A percentile compares a stretch with the other conserved stretches of the same genome.
Evolutionary conservation across 2,888 invertebrate genomes (phyloP).

Genomic region (Sialis fuliginosa): DNA sequence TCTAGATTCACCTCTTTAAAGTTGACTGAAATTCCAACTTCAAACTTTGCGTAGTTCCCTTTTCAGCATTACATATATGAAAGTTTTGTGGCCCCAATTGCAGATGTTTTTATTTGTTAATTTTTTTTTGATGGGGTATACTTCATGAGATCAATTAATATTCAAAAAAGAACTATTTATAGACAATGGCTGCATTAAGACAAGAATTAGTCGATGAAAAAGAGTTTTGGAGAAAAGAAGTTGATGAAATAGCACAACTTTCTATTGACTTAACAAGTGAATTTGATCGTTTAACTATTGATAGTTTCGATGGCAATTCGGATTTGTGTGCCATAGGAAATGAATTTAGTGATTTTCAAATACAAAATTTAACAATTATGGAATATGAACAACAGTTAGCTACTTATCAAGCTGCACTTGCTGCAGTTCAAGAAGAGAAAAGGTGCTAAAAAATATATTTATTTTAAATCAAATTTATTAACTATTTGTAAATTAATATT

Average conservation of each 20-base stretch:
- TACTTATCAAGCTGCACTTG: conserved; percentile 18
- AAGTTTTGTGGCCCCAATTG: no score
- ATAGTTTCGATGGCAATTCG: background rate
- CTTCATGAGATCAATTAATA: background rate
- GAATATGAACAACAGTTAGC: conserved; percentile 19
- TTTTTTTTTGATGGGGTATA: background rate
- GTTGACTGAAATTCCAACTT: no score
- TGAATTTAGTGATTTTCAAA: conserved; percentile 12
- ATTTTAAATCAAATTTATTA: no score
- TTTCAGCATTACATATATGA: no score
- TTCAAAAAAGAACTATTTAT: background rate
- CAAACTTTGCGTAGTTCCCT: no score
- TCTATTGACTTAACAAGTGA: conserved; percentile 12
- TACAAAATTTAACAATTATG: conserved; percentile 14
- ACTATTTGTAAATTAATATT: background rate
- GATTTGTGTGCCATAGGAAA: conserved; percentile 8
- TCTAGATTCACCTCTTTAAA: no score
- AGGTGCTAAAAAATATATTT: conserved; percentile 8
- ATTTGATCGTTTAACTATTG: background rate
- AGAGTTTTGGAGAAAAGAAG: conserved; percentile 21
- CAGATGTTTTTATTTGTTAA: no score
- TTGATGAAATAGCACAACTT: conserved; percentile 15
- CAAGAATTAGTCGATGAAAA: conserved; percentile 18
- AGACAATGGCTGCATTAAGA: conserved; percentile 17
- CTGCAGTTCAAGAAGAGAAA: conserved; percentile 19